These are phyloP conservation scores for Liodrosophila aerea DNA, from an alignment of 2,888 invertebrate species.

Conservation along the genomic window DNA sequence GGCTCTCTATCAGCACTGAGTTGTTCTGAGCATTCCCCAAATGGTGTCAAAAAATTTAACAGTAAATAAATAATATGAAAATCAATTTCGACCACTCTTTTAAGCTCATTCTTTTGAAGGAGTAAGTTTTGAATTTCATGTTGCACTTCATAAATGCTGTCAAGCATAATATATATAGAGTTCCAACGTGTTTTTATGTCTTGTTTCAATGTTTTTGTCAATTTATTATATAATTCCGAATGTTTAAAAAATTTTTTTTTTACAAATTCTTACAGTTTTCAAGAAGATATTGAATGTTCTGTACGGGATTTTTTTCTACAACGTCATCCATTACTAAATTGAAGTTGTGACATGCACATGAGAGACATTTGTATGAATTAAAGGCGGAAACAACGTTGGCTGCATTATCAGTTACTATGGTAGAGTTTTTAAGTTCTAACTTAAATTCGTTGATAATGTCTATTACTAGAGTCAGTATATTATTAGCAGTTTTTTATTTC, in stretches of 20 bases:
- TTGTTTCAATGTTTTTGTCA: slow-evolving; percentile 2
- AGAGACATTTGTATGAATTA: slow-evolving; percentile 7
- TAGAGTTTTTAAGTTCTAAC: background rate
- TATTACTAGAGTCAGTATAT: background rate
- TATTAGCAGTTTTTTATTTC: background rate
- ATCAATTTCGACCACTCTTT: background rate
- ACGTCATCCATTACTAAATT: background rate
- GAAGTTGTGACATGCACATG: slow-evolving; percentile 12
- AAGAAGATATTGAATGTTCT: background rate
- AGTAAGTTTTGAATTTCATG: too few species aligned
- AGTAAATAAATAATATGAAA: background rate
- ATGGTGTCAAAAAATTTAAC: background rate
- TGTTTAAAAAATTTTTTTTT: slow-evolving; percentile 2
- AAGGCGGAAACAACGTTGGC: slow-evolving; percentile 18
- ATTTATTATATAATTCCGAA: background rate
- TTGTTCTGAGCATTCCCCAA: slow-evolving; percentile 3
- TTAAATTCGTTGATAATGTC: background rate
- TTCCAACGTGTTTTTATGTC: slow-evolving; percentile 6
- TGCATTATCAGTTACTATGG: slow-evolving; percentile 9
- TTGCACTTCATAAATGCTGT: background rate
- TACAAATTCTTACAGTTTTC: background rate
- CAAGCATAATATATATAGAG: slow-evolving; percentile 2
- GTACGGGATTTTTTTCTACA: background rate
- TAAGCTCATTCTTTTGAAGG: background rate
- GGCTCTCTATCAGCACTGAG: slow-evolving; percentile 2